Percentiles rank a stretch among this genome's conserved stretches.
Evolutionary conservation across 2,888 invertebrate genomes (phyloP).

Genomic region (Eupithecia exiguata): DNA sequence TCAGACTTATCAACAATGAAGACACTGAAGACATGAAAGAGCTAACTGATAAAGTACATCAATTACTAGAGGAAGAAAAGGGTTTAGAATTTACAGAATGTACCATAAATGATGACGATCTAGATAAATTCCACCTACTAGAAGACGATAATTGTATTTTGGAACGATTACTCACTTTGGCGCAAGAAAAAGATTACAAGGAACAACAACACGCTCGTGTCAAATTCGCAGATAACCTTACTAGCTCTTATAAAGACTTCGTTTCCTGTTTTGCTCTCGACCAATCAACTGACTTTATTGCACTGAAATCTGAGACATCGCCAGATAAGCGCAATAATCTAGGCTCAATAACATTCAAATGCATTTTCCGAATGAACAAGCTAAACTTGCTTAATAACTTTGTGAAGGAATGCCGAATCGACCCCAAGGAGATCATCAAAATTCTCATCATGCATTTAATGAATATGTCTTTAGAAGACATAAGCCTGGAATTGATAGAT

Average conservation of each 20-base stretch:
- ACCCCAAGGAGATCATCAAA: constrained; percentile 87
- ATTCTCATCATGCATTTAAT: constrained; percentile 89
- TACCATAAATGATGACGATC: constrained; percentile 41
- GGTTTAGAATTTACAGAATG: constrained; percentile 49
- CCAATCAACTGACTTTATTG: constrained; percentile 57
- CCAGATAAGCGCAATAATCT: constrained; percentile 64
- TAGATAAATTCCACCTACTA: constrained; percentile 67
- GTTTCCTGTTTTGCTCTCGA: constrained; percentile 81
- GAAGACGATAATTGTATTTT: constrained; percentile 85
- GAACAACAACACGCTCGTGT: constrained; percentile 78
- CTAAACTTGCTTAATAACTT: constrained; percentile 56
- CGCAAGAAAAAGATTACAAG: constrained; percentile 75
- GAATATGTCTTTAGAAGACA: constrained; percentile 82
- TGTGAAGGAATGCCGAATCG: constrained; percentile 63
- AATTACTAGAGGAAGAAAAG: constrained; percentile 49
- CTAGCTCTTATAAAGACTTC: constrained; percentile 82
- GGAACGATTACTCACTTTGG: constrained; percentile 85
- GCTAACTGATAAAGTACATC: constrained; percentile 58
- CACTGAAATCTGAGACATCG: constrained; percentile 61
- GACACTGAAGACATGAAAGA: constrained; percentile 64
- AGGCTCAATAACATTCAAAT: constrained; percentile 70
- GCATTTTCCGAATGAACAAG: constrained; percentile 73
- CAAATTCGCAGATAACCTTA: constrained; percentile 81
- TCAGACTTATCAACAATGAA: constrained; percentile 66
- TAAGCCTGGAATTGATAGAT: constrained; percentile 85